Conservation (phyloP, 2,797 vertebrate genomes). For the Alosa sapidissima region DNA sequence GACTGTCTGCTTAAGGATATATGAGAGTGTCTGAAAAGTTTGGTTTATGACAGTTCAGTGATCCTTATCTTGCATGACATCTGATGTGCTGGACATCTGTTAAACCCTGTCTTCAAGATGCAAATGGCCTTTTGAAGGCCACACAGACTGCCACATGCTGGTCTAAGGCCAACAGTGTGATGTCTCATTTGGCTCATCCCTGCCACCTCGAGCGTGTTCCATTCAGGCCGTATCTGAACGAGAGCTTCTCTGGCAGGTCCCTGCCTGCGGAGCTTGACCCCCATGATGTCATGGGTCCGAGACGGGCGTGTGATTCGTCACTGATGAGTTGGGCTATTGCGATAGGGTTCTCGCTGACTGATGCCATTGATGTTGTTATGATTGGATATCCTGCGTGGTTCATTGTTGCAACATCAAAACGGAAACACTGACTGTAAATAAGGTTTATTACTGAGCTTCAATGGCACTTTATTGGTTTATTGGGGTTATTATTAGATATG, state of each 20-base stretch:
- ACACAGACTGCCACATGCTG: neutral
- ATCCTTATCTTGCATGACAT: neutral
- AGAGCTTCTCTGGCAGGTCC: neutral
- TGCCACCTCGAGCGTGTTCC: neutral
- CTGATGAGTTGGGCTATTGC: neutral
- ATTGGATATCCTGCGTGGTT: neutral
- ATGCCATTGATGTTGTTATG: constrained; percentile 3
- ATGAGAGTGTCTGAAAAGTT: neutral
- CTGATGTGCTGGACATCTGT: neutral
- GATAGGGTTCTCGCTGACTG: neutral
- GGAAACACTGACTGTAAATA: neutral
- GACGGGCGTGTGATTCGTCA: neutral
- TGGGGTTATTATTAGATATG: neutral
- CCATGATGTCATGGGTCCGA: neutral
- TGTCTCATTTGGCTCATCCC: neutral
- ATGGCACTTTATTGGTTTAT: neutral
- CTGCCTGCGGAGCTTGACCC: neutral
- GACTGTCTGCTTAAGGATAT: neutral
- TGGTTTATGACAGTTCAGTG: neutral
- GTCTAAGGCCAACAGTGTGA: neutral
- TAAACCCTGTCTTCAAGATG: neutral
- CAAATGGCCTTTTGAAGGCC: neutral
- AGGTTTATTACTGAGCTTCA: neutral
- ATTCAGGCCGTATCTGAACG: neutral
- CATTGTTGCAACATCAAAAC: neutral